These are phyloP conservation scores for Hirtodrosophila alboralis DNA, from an alignment of 2,888 invertebrate genomes.

Conservation along the genomic window DNA sequence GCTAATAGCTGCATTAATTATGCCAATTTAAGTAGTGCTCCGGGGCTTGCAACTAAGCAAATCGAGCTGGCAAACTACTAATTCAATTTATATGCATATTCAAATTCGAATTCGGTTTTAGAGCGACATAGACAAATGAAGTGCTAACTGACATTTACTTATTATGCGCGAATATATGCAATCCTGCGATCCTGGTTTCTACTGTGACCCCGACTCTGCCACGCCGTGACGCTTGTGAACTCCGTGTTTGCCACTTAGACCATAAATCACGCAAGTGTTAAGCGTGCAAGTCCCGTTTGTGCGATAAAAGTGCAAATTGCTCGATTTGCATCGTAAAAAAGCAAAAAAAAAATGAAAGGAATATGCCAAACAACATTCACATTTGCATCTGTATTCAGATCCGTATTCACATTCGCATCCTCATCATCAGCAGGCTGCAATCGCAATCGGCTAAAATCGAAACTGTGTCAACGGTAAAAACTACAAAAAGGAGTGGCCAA, in stretches of 20 bases:
- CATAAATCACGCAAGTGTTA: slow-evolving; percentile 72
- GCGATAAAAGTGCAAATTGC: slow-evolving; percentile 78
- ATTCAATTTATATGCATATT: slow-evolving; percentile 52
- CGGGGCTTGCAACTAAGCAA: not conserved
- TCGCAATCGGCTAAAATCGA: slow-evolving; percentile 42
- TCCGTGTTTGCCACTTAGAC: slow-evolving; percentile 1
- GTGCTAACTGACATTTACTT: slow-evolving; percentile 75
- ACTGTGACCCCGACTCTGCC: not conserved
- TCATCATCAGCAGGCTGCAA: slow-evolving; percentile 3
- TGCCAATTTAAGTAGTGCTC: slow-evolving; percentile 54
- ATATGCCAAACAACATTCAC: slow-evolving; percentile 29
- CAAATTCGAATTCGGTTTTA: slow-evolving; percentile 62
- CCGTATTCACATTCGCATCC: not conserved
- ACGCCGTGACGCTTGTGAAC: not conserved
- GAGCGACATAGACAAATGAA: slow-evolving; percentile 75
- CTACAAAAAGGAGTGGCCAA: slow-evolving; percentile 64
- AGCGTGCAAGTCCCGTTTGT: slow-evolving; percentile 60
- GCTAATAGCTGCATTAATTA: slow-evolving; percentile 72
- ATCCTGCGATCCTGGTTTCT: slow-evolving; percentile 4
- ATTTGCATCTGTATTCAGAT: not conserved
- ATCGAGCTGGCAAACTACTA: slow-evolving; percentile 9
- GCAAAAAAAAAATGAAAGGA: no score
- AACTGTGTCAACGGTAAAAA: slow-evolving; percentile 56
- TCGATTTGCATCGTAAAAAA: slow-evolving; percentile 78
- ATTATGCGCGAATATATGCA: slow-evolving; percentile 37